Evolutionary conservation across 2,888 invertebrate genomes (phyloP).

Genomic region (Cryptosula pallasiana): DNA sequence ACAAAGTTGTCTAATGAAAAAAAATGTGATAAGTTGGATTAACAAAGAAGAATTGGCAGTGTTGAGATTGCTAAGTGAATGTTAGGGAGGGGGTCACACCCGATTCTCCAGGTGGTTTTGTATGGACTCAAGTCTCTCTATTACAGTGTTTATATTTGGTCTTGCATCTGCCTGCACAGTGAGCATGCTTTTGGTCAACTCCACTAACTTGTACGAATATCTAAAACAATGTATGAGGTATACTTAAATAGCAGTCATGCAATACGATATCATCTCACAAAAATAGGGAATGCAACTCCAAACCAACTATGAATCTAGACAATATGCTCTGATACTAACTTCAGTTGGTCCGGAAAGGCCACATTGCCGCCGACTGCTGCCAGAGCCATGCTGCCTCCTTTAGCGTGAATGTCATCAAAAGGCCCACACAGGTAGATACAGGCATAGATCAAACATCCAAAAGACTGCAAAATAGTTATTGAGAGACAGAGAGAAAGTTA

Average conservation of each 20-base stretch:
- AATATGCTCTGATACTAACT: no score
- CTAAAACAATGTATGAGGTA: no score
- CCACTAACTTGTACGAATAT: constrained; percentile 63
- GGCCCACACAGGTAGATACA: constrained; percentile 80
- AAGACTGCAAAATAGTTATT: constrained; percentile 59
- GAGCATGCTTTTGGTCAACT: constrained; percentile 66
- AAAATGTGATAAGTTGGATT: no score
- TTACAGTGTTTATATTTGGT: constrained; percentile 69
- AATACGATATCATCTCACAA: no score
- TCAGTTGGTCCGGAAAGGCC: constrained; percentile 65
- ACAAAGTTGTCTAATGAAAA: no score
- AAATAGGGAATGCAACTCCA: no score
- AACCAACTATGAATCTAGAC: no score
- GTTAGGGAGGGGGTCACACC: not conserved
- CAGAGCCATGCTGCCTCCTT: constrained; percentile 79
- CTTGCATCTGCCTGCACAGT: constrained; percentile 71
- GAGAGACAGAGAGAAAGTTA: not conserved
- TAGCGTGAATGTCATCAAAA: constrained; percentile 74
- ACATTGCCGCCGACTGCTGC: constrained; percentile 74
- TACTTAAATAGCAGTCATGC: no score
- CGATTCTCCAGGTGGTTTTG: constrained; percentile 25
- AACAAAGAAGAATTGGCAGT: no score
- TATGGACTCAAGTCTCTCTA: constrained; percentile 53
- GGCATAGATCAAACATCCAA: constrained; percentile 79
- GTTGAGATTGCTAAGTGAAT: not conserved